Evolutionary conservation across 1,140 invertebrate species (phyloP), one percentile per base, ranked within the genome.

Genomic region (Vanessa atalanta): DNA sequence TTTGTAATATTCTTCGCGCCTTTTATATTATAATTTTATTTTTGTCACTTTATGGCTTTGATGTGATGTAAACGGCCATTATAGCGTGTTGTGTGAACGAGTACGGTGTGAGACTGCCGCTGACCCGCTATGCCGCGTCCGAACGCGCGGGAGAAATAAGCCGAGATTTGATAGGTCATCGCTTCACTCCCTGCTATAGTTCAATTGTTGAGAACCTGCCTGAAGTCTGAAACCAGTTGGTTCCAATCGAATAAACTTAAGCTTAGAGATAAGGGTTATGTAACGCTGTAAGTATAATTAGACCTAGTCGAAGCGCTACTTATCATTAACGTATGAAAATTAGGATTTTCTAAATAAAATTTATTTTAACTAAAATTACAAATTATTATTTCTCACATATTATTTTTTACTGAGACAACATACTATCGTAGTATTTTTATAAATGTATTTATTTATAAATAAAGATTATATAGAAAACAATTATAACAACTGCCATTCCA

Each of bases 161-260:
- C 79, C 75, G 81, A 83, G 83, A 84, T 86, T 83, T 83, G 80
- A 83, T 83, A 83, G 86, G 86, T 87, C 86, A 86, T 83, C 80
- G 83, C 79, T 81, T 81, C 71, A 70, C 73, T 78, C 70, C 66
- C 65, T 67, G 47, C 69, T 66, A 70, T 69, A 77, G 65, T 71
- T 73, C 80, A 76, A 73, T 72, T 79, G 57, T 77, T 81, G 50
- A 68, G 65, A 72, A 64, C 31, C 13, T 61, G 57, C 23, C 53
- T 67, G 60, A 50, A 72, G 47, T 53, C 43, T 69, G 53, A 61
- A 65, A 72, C 66, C 66, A 23, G 66, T 68, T 61, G 5, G 0
- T 14, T 61, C 7, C 31, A 37, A 61, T 14, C 7, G 5, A 61
- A 31, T n/a, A 31, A 61, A 13, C 15, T 61, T 13, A 57, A 23